These are phyloP conservation scores for Cyanoliseus patagonus DNA, from an alignment of 2,113 vertebrate species.

Conservation along the genomic window DNA sequence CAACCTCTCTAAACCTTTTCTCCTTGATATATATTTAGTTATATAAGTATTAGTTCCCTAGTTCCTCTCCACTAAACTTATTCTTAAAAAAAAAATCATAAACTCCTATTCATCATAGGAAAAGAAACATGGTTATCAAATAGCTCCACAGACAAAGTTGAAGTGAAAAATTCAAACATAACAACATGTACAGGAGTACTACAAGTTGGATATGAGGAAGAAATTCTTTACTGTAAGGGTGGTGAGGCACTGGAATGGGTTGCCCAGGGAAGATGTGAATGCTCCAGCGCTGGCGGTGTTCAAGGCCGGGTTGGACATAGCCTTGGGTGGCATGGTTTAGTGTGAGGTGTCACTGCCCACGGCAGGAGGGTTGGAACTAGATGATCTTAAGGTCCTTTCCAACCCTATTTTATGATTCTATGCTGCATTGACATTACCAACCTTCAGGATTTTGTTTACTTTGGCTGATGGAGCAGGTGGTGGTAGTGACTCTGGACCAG, in stretches of 20 bases:
- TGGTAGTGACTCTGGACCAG: slow-evolving; percentile 85
- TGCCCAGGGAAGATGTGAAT: too few relatives aligned
- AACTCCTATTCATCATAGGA: neutral
- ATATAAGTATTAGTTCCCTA: neutral
- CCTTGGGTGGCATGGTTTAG: too few relatives aligned
- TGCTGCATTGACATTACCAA: slow-evolving; percentile 50
- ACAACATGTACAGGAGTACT: neutral
- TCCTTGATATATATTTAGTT: neutral
- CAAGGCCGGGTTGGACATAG: too few relatives aligned
- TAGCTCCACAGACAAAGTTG: neutral
- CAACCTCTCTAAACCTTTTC: neutral
- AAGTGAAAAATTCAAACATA: neutral
- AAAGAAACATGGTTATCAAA: neutral
- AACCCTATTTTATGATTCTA: too few relatives aligned
- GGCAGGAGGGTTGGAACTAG: too few relatives aligned
- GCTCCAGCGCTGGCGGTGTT: too few relatives aligned
- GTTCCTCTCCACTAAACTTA: neutral
- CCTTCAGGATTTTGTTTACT: slow-evolving; percentile 94
- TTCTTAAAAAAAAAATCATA: neutral
- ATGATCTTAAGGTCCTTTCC: too few relatives aligned
- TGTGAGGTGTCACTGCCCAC: too few relatives aligned
- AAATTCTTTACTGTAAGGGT: too few relatives aligned
- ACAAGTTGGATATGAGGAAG: neutral
- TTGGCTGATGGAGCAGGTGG: slow-evolving; percentile 83
- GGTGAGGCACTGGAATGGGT: too few relatives aligned